phyloP scores from a whole-genome alignment of 2,797 vertebrate species.

The Chanos chanos region DNA sequence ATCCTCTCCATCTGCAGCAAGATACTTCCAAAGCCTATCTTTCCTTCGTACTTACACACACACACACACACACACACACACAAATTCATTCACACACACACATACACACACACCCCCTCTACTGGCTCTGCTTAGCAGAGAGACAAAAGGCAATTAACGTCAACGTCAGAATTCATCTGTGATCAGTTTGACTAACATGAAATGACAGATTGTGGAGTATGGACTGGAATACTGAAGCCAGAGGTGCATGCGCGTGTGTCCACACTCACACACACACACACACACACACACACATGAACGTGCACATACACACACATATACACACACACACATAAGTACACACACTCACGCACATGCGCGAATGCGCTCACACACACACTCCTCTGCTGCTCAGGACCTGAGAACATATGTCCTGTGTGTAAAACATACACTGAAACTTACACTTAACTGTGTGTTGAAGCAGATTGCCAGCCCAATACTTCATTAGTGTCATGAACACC shows the following conservation, averaged over 20 bases:
- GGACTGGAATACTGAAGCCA: constrained; percentile 3
- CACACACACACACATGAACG: not conserved
- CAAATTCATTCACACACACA: not conserved
- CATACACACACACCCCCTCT: too few species aligned
- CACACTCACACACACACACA: not conserved
- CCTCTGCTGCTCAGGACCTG: too few species aligned
- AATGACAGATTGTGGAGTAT: constrained; percentile 40
- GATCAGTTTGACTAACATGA: constrained; percentile 28
- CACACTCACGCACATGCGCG: not conserved
- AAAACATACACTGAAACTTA: too few species aligned
- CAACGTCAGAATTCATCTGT: constrained; percentile 43
- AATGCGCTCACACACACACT: not conserved
- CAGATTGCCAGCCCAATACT: too few species aligned
- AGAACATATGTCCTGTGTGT: too few species aligned
- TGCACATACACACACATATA: not conserved
- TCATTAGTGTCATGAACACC: too few species aligned
- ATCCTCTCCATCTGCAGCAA: too few species aligned
- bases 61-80: too few species aligned
- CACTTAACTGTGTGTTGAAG: too few species aligned
- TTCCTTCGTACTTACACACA: too few species aligned
- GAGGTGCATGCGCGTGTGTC: too few species aligned
- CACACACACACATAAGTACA: not conserved
- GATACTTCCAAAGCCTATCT: too few species aligned
- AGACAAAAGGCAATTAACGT: constrained; percentile 48
- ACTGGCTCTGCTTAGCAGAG: constrained; percentile 5